Percentiles rank a stretch among this genome's conserved stretches.
Conservation (phyloP, 2,113 vertebrate genomes). For the Nibea albiflora region DNA sequence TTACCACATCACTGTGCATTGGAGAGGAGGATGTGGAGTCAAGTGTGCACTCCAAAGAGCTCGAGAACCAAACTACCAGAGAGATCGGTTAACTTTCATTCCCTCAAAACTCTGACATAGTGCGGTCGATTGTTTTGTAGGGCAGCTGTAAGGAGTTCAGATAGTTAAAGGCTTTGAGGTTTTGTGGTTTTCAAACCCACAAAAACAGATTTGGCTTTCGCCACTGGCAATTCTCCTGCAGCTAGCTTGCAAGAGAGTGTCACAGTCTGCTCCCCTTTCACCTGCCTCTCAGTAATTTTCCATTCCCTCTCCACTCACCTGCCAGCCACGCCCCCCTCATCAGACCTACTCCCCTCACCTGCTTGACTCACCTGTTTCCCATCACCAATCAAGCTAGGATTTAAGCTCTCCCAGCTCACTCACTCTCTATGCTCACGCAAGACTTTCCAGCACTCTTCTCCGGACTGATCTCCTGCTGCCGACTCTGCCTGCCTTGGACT, state of each 20-base stretch:
- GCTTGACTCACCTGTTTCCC: no score
- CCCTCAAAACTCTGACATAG: not conserved
- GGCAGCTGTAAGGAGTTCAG: not conserved
- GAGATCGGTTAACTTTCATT: constrained; percentile 31
- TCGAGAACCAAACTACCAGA: constrained; percentile 21
- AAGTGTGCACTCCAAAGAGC: not conserved
- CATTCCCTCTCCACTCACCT: no score
- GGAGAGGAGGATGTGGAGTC: constrained; percentile 29
- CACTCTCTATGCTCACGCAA: no score
- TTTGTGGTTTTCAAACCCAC: constrained; percentile 36
- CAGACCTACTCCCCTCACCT: no score
- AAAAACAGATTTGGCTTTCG: constrained; percentile 35
- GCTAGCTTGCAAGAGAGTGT: not conserved
- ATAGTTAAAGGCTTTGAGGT: constrained; percentile 19
- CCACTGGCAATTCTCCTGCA: constrained; percentile 8
- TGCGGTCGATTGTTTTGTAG: not conserved
- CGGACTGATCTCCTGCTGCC: no score
- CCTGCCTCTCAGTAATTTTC: no score
- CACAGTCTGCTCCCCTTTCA: no score
- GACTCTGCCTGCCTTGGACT: no score
- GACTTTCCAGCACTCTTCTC: no score
- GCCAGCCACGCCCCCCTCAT: no score
- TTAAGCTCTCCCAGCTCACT: no score
- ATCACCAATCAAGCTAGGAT: no score
- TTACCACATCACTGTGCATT: constrained; percentile 42